A percentile compares a stretch with the other conserved stretches of the same genome.
Evolutionary conservation across 2,888 invertebrate species (phyloP).

Genomic region (Lacanobia wlatinum): DNA sequence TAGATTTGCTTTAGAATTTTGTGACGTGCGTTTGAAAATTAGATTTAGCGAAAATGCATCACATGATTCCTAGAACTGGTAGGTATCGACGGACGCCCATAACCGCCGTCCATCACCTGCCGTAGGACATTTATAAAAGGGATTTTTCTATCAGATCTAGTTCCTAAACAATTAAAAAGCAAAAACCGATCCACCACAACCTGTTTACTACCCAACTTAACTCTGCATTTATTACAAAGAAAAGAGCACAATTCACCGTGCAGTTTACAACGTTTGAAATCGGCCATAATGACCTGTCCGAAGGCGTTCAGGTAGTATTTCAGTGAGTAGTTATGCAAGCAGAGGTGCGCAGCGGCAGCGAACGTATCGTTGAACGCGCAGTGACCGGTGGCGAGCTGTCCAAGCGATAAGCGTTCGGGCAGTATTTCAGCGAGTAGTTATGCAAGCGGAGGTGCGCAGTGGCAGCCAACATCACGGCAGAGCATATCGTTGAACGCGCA

Average conservation of each 20-base stretch:
- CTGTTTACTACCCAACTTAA: neutral
- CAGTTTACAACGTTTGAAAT: slow-evolving; percentile 8
- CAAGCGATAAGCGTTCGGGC: neutral
- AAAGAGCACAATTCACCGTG: neutral
- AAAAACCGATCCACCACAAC: too few relatives aligned
- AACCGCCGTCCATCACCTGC: too few relatives aligned
- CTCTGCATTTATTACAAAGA: neutral
- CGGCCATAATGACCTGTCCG: slow-evolving; percentile 44
- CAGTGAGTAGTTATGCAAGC: slow-evolving; percentile 39
- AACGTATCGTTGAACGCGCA: slow-evolving; percentile 42
- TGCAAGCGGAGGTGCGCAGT: slow-evolving; percentile 54
- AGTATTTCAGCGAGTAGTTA: slow-evolving; percentile 49
- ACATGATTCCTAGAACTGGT: too few relatives aligned
- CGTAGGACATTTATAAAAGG: too few relatives aligned
- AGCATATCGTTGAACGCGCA: neutral
- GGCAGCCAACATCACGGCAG: slow-evolving; percentile 55
- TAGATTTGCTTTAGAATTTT: neutral
- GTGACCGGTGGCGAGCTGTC: slow-evolving; percentile 27
- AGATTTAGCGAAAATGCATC: too few relatives aligned
- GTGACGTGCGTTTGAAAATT: too few relatives aligned
- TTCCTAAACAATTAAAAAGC: too few relatives aligned
- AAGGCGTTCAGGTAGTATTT: slow-evolving; percentile 52
- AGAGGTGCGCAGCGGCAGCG: slow-evolving; percentile 60
- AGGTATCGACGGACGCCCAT: too few relatives aligned
- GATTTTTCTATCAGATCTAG: too few relatives aligned